Base-by-base conservation (phyloP, 2,113 vertebrate genomes). In the Indri indri region DNA sequence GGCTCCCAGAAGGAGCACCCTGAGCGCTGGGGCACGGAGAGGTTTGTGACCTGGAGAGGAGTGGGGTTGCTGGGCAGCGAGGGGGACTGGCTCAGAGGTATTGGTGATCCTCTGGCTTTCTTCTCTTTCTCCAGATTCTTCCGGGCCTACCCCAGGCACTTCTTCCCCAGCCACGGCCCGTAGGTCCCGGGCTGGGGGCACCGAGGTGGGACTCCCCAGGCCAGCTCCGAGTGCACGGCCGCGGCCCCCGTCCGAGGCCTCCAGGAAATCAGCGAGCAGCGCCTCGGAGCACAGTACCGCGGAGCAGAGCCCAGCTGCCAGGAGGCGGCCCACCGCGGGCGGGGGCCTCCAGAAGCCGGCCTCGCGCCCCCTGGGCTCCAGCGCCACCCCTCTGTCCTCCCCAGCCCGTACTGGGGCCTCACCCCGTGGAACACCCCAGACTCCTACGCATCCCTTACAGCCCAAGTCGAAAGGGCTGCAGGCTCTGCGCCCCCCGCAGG, bases 331-430 rank as follows among this genome's bases (percentile, higher is more conserved):
- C 65, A 90, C n/a, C 16, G 81, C 96, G 3, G 91, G 95, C 10
- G 98, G 98, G 20, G 63, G 88, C 50, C 93, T 93, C 54, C 97
- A 96, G 86, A 97, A 82, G 77, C 93, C 97, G 6, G 76, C 66
- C 61, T 80, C 89, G 0, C 92, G 94, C 11, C 37, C 90, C 8
- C 14, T 34, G 71, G 87, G 70, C 45, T 85, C 95, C 76, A 77
- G n/a, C n/a, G 10, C 83, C 77, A 76, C 89, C 9, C 80, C 91
- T 40, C 50, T 65, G 42, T 59, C 91, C 57, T 97, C 97, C n/a
- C 91, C 96, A 40, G 86, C 71, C 1, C 96, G 91, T 17, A 91
- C 96, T 14, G 96, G 82, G 54, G 34, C 80, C 27, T 74, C 54
- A 8, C 8, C 45, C 3, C 89, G 93, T 23, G 95, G 54, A 52